These are phyloP conservation scores for Eupithecia centaureata DNA, from an alignment of 2,888 invertebrate species.

Conservation along the genomic window DNA sequence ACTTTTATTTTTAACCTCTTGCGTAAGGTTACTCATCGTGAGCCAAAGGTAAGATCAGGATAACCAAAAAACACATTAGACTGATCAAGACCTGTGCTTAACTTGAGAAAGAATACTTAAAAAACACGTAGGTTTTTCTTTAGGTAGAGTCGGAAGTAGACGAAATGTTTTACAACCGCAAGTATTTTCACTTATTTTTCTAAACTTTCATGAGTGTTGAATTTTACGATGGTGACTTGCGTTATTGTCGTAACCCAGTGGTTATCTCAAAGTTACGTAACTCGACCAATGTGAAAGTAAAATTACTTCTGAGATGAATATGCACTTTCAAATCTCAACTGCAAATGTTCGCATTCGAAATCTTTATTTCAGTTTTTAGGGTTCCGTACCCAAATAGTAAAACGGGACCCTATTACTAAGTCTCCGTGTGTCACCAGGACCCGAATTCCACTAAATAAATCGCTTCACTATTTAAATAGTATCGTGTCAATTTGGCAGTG, in stretches of 20 bases:
- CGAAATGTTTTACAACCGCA: not conserved
- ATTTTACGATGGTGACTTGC: conserved; percentile 4
- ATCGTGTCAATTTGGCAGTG: too few relatives aligned
- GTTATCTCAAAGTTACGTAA: conserved; percentile 21
- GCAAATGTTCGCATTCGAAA: not conserved
- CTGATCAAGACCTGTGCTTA: not conserved
- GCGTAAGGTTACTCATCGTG: conserved; percentile 16
- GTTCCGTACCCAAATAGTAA: too few relatives aligned
- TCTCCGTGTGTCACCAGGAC: too few relatives aligned
- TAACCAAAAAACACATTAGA: not conserved
- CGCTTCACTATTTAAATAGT: too few relatives aligned
- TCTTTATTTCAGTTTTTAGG: conserved; percentile 1
- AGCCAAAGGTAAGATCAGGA: too few relatives aligned
- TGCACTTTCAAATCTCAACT: conserved; percentile 13
- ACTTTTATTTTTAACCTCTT: conserved; percentile 4
- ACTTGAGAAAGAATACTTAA: not conserved
- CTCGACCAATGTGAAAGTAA: conserved; percentile 25
- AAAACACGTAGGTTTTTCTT: not conserved
- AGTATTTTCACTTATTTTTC: not conserved
- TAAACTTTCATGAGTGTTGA: not conserved
- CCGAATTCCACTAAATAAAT: too few relatives aligned
- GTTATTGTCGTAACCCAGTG: conserved; percentile 16
- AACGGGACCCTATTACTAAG: too few relatives aligned
- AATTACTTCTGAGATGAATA: conserved; percentile 13
- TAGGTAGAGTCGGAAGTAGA: not conserved